Evolutionary conservation across 2,113 vertebrate species (phyloP).

Genomic region (Megalops atlanticus): DNA sequence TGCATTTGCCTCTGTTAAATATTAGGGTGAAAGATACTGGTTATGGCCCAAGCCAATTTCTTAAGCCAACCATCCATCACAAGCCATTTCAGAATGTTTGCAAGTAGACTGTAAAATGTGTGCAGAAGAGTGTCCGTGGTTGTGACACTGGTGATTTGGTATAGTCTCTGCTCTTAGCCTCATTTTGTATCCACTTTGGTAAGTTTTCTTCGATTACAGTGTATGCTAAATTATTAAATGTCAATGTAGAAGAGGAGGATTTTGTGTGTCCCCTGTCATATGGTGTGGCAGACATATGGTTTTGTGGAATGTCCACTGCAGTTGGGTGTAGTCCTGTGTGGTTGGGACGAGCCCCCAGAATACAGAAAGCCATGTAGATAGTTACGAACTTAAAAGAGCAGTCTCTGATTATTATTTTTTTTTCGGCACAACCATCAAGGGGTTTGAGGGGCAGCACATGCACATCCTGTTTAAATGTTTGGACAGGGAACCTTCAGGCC

Average conservation of each 20-base stretch:
- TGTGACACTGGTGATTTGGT: too few relatives aligned
- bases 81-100: not conserved
- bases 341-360: not conserved
- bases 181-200: too few relatives aligned
- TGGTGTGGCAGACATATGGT: not conserved
- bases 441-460: not conserved
- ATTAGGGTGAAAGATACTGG: not conserved
- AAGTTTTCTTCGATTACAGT: too few relatives aligned
- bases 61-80: not conserved
- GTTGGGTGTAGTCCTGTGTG: not conserved
- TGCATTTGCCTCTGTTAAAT: not conserved
- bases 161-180: too few relatives aligned
- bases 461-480: slow-evolving; percentile 9
- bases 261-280: not conserved
- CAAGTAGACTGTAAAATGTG: too few relatives aligned
- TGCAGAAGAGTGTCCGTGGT: too few relatives aligned
- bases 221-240: too few relatives aligned
- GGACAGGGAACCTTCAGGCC: not conserved
- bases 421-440: not conserved
- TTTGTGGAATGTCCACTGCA: not conserved
- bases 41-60: not conserved
- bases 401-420: not conserved
- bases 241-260: not conserved
- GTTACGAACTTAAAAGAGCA: not conserved
- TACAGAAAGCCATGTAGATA: not conserved